Base-by-base conservation (phyloP, 2,888 invertebrate genomes). In the Drosophila nr. fundita region DNA sequence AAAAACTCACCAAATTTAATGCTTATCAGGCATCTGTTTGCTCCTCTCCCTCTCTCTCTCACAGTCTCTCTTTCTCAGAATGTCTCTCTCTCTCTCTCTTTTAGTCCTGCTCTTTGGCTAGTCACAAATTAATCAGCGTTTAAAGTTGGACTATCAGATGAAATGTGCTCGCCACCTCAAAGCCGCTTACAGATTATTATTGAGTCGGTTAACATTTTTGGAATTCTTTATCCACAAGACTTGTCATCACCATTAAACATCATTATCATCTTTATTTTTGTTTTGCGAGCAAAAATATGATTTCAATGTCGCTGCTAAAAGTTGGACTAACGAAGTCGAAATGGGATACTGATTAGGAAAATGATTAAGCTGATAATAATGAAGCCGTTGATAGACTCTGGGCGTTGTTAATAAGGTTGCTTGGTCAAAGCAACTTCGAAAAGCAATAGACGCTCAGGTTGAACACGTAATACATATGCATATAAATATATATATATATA, bases 121-220 rank as follows among this genome's bases (percentile, higher is more conserved):
- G n/a, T 52, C 55, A 59, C 55, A 68, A 78, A 76, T 76, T 76
- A 78, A 78, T 76, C 73, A 78, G 76, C 78, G 53, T 64, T 65
- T 55, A 62, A 76, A 76, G 79, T 68, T 76, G 36, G 36, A 63
- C 48, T 68, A 67, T 78, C 79, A 78, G 79, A 64, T 67, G 61
- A 64, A 67, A 67, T 78, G 78, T 72, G 73, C 24, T 45, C 74
- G 53, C 52, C 45, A 67, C 48, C 67, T 57, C 27, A 57, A 57
- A 58, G 61, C 75, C 15, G 60, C 58, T 72, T 48, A 45, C 49
- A 15, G 70, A 61, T 78, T 73, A 78, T 82, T 83, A 73, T 68
- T 82, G 73, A 73, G 61, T 83, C 73, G 66, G 57, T 67, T 71
- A 81, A 81, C 78, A 73, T 82, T 83, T 64, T 59, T 70, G 45